A percentile compares a stretch with the other conserved stretches of the same genome.
Conservation (phyloP, 2,888 invertebrate genomes). For the Eurytoma californica region DNA sequence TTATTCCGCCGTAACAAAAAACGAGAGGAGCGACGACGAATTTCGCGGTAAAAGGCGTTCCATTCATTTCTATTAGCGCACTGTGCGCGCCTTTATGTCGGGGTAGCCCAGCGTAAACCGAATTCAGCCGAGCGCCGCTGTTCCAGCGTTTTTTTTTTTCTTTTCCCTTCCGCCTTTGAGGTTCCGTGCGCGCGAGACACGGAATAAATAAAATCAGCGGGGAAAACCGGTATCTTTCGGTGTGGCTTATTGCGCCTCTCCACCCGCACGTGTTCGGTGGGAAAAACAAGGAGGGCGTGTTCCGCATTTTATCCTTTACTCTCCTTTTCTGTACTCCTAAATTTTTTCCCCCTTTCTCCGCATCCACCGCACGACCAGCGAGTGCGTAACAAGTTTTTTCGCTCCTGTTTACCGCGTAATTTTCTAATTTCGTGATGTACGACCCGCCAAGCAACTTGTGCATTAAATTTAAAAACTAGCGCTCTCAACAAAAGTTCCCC, state of each 20-base stretch:
- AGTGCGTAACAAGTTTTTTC: too few relatives aligned
- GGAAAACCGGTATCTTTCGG: slow-evolving; percentile 9
- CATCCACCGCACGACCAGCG: too few relatives aligned
- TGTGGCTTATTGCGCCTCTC: slow-evolving; percentile 11
- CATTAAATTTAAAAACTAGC: too few relatives aligned
- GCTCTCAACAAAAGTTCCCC: too few relatives aligned
- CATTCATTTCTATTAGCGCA: slow-evolving; percentile 46
- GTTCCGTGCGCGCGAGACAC: slow-evolving; percentile 8
- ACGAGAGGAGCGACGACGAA: slow-evolving; percentile 16
- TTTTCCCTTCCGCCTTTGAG: slow-evolving; percentile 24
- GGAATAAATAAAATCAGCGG: slow-evolving; percentile 40
- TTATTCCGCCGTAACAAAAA: slow-evolving; percentile 11
- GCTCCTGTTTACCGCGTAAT: too few relatives aligned
- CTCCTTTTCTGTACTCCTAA: too few relatives aligned
- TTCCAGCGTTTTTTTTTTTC: background rate
- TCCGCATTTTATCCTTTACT: too few relatives aligned
- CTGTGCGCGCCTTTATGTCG: background rate
- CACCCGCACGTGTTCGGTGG: background rate
- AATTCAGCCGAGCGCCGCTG: slow-evolving; percentile 17
- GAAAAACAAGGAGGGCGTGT: background rate
- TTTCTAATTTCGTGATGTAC: too few relatives aligned
- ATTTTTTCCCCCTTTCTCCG: too few relatives aligned
- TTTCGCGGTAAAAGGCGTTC: slow-evolving; percentile 38
- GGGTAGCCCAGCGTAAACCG: slow-evolving; percentile 9
- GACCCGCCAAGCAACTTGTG: too few relatives aligned